Evolutionary conservation across 2,888 invertebrate genomes (phyloP).

Genomic region (Sphaerophoria rueppellii): DNA sequence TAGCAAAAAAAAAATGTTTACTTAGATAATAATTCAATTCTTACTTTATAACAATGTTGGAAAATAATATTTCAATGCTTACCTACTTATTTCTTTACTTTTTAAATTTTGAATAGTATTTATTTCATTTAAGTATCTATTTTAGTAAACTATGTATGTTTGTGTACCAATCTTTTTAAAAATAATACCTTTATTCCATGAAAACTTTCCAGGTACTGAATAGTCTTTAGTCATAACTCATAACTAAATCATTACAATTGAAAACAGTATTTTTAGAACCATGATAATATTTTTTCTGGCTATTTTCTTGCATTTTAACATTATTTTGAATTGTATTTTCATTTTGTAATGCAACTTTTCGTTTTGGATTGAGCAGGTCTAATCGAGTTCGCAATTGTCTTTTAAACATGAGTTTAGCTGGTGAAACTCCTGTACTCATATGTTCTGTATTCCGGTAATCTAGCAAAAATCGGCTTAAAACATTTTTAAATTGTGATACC

Average conservation of each 20-base stretch:
- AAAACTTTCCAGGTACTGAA: not conserved
- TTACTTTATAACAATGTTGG: no score
- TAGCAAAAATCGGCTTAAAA: slow-evolving; percentile 60
- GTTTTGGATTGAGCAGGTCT: slow-evolving; percentile 64
- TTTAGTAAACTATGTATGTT: no score
- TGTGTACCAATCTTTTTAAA: no score
- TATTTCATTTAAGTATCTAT: no score
- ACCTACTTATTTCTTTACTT: no score
- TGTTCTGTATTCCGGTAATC: slow-evolving; percentile 56
- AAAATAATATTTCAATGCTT: no score
- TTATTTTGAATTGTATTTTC: not conserved
- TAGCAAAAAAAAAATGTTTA: no score
- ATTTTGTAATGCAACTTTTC: slow-evolving; percentile 16
- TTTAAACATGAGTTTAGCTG: slow-evolving; percentile 67
- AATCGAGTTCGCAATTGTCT: slow-evolving; percentile 57
- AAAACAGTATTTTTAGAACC: not conserved
- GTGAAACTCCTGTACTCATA: slow-evolving; percentile 54
- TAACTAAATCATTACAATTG: slow-evolving; percentile 4
- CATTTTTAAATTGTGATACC: no score
- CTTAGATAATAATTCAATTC: no score
- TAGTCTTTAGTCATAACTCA: not conserved
- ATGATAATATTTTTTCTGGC: slow-evolving; percentile 3
- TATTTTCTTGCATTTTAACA: not conserved
- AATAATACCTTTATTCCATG: not conserved
- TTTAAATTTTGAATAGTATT: no score